Conservation (phyloP, 2,797 vertebrate genomes). For the Prionace glauca region DNA sequence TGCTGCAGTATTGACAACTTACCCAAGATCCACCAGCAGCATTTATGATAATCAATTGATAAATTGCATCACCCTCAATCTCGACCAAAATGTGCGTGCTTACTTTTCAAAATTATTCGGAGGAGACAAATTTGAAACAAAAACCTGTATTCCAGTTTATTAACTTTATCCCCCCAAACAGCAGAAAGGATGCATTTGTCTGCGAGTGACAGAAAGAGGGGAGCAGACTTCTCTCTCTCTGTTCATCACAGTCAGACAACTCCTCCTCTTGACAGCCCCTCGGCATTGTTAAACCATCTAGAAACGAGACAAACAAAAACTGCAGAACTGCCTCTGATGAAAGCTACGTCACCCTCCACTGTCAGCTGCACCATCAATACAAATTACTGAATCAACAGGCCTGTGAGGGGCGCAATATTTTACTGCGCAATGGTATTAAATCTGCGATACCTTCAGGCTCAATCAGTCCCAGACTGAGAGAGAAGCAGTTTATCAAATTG, state of each 20-base stretch:
- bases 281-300: neutral
- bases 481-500: neutral
- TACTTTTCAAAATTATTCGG: neutral
- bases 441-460: neutral
- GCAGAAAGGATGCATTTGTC: neutral
- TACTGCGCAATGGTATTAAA: neutral
- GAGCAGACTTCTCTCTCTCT: neutral
- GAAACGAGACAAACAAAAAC: neutral
- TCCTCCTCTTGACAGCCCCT: neutral
- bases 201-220: neutral
- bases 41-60: neutral
- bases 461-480: neutral
- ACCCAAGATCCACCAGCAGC: neutral
- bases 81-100: neutral
- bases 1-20: neutral
- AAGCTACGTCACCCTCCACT: neutral
- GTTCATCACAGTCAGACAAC: neutral
- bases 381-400: neutral
- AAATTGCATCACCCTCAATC: neutral
- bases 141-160: neutral
- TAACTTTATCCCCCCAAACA: neutral
- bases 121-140: neutral
- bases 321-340: neutral
- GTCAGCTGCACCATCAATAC: neutral
- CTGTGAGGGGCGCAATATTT: neutral